Evolutionary conservation across 2,888 invertebrate species (phyloP).

Genomic region (Melipona bicolor): DNA sequence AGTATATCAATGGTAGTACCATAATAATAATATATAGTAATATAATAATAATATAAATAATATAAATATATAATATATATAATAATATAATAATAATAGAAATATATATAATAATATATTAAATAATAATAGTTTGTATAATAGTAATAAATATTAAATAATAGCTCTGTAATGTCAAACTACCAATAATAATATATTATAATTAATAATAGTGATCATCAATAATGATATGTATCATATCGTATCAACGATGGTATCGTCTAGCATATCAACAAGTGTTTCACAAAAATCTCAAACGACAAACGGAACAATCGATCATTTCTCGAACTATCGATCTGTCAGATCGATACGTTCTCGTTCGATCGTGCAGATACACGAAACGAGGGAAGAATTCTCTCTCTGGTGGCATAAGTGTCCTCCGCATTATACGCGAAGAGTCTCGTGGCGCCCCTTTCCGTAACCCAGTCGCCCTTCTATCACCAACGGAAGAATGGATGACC

Average conservation of each 20-base stretch:
- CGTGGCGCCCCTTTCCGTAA: conserved; percentile 44
- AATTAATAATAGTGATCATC: no score
- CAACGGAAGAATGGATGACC: conserved; percentile 39
- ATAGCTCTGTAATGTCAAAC: no score
- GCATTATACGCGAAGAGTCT: conserved; percentile 54
- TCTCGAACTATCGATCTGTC: conserved; percentile 23
- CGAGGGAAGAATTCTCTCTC: conserved; percentile 12
- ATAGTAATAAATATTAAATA: no score
- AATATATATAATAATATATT: no score
- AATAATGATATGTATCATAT: no score
- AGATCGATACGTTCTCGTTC: not conserved
- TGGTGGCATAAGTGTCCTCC: conserved; percentile 49
- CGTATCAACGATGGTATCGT: not conserved
- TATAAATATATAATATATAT: no score
- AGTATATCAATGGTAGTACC: not conserved
- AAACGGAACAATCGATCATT: not conserved
- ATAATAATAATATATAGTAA: not conserved
- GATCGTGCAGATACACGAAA: conserved; percentile 33
- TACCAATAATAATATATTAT: no score
- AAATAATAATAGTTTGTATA: no score
- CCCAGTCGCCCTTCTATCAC: conserved; percentile 38
- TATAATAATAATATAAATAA: no score
- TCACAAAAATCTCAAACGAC: not conserved
- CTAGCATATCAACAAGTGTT: not conserved
- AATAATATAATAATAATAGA: no score